Conservation (phyloP, 2,113 vertebrate species). For the Globicephala melas region DNA sequence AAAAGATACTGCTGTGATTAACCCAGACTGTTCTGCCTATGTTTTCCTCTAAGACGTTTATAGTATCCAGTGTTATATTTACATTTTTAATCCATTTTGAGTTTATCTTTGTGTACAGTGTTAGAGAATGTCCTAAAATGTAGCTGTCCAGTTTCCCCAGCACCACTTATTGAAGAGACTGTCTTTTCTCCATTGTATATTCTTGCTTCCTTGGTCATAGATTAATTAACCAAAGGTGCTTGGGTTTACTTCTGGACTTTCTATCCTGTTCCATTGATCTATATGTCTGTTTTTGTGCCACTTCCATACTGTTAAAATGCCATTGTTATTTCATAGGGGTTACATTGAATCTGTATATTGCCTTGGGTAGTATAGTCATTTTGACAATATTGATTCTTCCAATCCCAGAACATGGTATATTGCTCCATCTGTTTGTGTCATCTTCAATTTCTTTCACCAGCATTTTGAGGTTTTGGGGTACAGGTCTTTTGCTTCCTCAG, state of each 20-base stretch:
- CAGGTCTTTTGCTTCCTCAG: background rate
- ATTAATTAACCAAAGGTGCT: background rate
- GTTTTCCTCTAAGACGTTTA: too few species aligned
- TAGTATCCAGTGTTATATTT: too few species aligned
- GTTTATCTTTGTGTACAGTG: too few species aligned
- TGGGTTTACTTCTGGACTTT: background rate
- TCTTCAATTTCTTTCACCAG: background rate
- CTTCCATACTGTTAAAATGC: background rate
- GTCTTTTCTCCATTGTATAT: too few species aligned
- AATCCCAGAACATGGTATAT: background rate
- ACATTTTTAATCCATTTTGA: too few species aligned
- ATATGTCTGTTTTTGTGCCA: background rate
- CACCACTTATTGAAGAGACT: too few species aligned
- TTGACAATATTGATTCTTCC: background rate
- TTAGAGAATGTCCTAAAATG: too few species aligned
- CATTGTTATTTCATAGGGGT: background rate
- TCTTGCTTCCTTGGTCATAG: background rate
- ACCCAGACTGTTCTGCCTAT: background rate
- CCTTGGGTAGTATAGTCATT: background rate
- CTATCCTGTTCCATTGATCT: background rate
- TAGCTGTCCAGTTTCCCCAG: too few species aligned
- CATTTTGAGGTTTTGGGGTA: background rate
- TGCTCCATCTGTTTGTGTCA: background rate
- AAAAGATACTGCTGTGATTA: background rate
- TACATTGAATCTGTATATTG: background rate